Conservation (phyloP, 2,797 vertebrate species). For the Sebastes glaucus region DNA sequence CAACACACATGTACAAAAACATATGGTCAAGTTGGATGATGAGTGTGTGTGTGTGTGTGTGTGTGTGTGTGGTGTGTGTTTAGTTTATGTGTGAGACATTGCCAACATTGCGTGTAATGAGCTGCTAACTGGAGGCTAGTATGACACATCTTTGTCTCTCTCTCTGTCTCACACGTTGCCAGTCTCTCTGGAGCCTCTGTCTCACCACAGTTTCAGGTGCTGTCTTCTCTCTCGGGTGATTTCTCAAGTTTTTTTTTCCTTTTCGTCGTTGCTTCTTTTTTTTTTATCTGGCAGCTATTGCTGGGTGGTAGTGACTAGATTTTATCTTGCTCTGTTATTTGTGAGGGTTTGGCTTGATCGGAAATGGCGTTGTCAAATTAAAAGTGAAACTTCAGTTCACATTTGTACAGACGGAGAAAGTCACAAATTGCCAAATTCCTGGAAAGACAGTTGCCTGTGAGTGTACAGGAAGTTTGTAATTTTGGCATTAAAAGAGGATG, state of each 20-base stretch:
- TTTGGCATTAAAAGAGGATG: slow-evolving; percentile 37
- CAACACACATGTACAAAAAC: slow-evolving; percentile 27
- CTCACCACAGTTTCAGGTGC: slow-evolving; percentile 60
- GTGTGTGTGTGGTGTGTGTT: slow-evolving; percentile 1
- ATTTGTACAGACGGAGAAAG: background rate
- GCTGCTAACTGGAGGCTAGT: slow-evolving; percentile 50
- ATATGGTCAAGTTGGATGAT: slow-evolving; percentile 29
- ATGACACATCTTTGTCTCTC: slow-evolving; percentile 71
- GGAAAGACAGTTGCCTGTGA: slow-evolving; percentile 47
- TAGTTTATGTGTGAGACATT: slow-evolving; percentile 30
- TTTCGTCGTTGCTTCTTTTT: background rate
- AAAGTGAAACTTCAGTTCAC: background rate
- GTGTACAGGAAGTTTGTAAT: slow-evolving; percentile 71
- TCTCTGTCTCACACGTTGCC: slow-evolving; percentile 66
- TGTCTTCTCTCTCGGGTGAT: slow-evolving; percentile 30
- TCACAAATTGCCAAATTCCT: slow-evolving; percentile 49
- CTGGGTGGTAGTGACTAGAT: background rate
- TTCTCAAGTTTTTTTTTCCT: slow-evolving; percentile 4
- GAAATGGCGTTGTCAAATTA: background rate
- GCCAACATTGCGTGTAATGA: slow-evolving; percentile 45
- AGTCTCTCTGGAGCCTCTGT: slow-evolving; percentile 53
- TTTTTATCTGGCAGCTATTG: background rate
- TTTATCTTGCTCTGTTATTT: background rate
- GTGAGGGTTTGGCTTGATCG: background rate
- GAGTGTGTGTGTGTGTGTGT: background rate